Evolutionary conservation across 2,113 vertebrate species (phyloP).

Genomic region (Heloderma charlesbogerti): DNA sequence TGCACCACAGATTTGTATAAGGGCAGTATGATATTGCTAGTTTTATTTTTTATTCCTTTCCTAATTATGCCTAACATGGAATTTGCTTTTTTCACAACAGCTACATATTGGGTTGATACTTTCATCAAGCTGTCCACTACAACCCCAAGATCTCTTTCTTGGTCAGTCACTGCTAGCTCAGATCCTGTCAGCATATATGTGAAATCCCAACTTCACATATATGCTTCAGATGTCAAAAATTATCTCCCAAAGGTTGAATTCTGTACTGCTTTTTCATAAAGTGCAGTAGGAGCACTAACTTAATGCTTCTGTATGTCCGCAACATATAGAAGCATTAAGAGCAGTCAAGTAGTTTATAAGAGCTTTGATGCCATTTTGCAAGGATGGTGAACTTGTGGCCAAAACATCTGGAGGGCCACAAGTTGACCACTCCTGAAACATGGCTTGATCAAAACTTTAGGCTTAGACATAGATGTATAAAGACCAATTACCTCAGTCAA

Average conservation of each 20-base stretch:
- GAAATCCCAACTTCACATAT: not conserved
- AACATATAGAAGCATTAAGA: not conserved
- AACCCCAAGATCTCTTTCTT: no score
- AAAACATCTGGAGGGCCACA: no score
- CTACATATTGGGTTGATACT: no score
- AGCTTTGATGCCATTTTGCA: not conserved
- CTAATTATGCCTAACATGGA: no score
- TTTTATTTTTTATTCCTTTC: no score
- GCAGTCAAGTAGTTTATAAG: not conserved
- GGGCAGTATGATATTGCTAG: no score
- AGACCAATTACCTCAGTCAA: slow-evolving; percentile 90
- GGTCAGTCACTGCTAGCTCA: not conserved
- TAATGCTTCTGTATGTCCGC: not conserved
- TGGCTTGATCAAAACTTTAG: not conserved
- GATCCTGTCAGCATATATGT: not conserved
- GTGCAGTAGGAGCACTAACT: not conserved
- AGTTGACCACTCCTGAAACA: no score
- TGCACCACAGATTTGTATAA: no score
- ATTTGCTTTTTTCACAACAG: no score
- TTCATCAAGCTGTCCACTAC: no score
- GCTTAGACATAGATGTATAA: not conserved
- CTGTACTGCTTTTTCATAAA: not conserved
- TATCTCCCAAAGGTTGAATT: not conserved
- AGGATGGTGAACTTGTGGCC: no score
- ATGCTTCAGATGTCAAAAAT: not conserved